Percentiles rank a stretch among this genome's conserved stretches.
These are phyloP conservation scores for Aethina tumida DNA, from an alignment of 1,140 invertebrate species.

Conservation along the genomic window DNA sequence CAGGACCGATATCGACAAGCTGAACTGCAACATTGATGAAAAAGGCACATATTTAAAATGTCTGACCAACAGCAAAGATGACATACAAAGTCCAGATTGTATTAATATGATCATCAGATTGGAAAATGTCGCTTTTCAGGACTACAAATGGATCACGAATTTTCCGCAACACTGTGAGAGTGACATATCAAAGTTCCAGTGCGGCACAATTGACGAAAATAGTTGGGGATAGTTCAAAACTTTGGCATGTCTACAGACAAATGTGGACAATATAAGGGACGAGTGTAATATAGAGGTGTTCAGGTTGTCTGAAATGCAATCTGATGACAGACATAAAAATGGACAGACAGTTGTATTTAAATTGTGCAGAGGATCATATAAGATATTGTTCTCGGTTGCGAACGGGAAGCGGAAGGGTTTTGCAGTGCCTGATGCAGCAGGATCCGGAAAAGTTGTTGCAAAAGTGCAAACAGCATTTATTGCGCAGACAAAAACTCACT, in stretches of 20 bases:
- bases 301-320: conserved; percentile 78
- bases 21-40: conserved; percentile 43
- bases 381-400: conserved; percentile 51
- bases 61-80: conserved; percentile 65
- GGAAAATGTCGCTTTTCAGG: conserved; percentile 76
- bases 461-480: conserved; percentile 75
- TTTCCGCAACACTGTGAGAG: conserved; percentile 70
- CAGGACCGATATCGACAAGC: conserved; percentile 48
- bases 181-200: conserved; percentile 67
- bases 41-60: conserved; percentile 60
- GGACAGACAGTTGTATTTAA: conserved; percentile 81
- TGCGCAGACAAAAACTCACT: conserved; percentile 76
- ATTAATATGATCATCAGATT: conserved; percentile 64
- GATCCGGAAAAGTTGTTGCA: conserved; percentile 59
- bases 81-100: conserved; percentile 57
- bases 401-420: conserved; percentile 71
- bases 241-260: conserved; percentile 73
- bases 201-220: conserved; percentile 58
- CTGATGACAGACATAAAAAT: conserved; percentile 86
- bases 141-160: conserved; percentile 73
- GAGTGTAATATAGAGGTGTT: conserved; percentile 72
- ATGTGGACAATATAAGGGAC: conserved; percentile 46
- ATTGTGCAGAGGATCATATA: conserved; percentile 78
- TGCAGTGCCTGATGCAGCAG: conserved; percentile 85
- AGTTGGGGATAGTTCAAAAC: conserved; percentile 71